Evolutionary conservation across 2,888 invertebrate species (phyloP), one percentile per base, ranked within the genome.

Genomic region (Netelia fuscicornis): DNA sequence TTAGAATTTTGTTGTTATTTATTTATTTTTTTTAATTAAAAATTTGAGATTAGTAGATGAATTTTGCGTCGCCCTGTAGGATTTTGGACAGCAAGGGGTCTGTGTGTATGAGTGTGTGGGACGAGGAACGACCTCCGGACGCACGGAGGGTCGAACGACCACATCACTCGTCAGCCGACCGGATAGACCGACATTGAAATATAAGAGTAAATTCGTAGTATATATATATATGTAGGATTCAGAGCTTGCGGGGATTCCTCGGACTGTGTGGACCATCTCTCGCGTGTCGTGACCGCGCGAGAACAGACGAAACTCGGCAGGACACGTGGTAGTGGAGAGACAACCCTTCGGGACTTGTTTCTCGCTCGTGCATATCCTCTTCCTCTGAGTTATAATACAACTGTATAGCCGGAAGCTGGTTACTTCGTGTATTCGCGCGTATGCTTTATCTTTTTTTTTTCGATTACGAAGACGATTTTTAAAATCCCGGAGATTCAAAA

Each of bases 131-230:
- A 67, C 60, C 78, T 42, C 77, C 52, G 89, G 89, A 90, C 89
- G 88, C 87, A 89, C 89, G 89, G 89, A 90, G 84, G 91, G 89
- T 89, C 89, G 89, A 88, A 65, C 87, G 88, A 92, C 92, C 91
- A 91, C 91, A 92, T 92, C 92, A 91, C 91, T 92, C 91, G 92
- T 90, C 89, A 89, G 86, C 81, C 86, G 71, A 85, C 89, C 88
- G 90, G 89, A 90, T 88, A 88, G 85, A 78, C 87, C 88, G 88
- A 89, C 89, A 87, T 90, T 90, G 90, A 91, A 91, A 91, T 91
- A 91, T 90, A 87, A 90, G 89, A 88, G 86, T 88, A 77, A 72
- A 56, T 68, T 20, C 44, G 64, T 20, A 44, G 30, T 54, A 52
- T 52, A 62, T 64, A 52, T 52, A 62, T 64, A 48, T 8, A 48